These are phyloP conservation scores for Cheilinus undulatus DNA, from an alignment of 2,113 vertebrate species.

Conservation along the genomic window DNA sequence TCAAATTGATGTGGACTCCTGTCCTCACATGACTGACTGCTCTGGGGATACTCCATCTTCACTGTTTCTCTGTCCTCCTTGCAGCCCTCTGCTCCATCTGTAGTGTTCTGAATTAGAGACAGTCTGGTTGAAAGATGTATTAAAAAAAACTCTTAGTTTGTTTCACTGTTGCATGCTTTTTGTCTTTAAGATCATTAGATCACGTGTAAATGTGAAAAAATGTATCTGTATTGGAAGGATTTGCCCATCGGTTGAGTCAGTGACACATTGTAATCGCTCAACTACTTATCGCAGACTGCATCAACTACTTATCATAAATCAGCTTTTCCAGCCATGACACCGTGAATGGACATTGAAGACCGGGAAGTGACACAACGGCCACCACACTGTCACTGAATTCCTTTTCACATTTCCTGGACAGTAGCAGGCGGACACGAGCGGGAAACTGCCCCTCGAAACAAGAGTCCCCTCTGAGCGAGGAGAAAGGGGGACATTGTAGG, in stretches of 20 bases:
- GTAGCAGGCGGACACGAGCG: slow-evolving; percentile 35
- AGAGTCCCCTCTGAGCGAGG: slow-evolving; percentile 56
- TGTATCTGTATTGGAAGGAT: slow-evolving; percentile 7
- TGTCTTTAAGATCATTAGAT: no score
- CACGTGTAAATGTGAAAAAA: neutral
- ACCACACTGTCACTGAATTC: slow-evolving; percentile 29
- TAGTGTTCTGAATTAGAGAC: slow-evolving; percentile 37
- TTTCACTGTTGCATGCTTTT: neutral
- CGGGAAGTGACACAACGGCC: slow-evolving; percentile 66
- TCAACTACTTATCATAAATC: slow-evolving; percentile 32
- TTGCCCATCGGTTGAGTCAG: slow-evolving; percentile 15
- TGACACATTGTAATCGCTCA: slow-evolving; percentile 46
- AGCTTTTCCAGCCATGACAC: slow-evolving; percentile 33
- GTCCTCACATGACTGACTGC: slow-evolving; percentile 37
- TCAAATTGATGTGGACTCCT: neutral
- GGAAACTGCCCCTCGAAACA: slow-evolving; percentile 71
- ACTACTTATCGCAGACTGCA: neutral
- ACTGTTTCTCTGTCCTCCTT: slow-evolving; percentile 14
- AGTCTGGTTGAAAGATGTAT: slow-evolving; percentile 35
- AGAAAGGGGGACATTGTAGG: slow-evolving; percentile 78
- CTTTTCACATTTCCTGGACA: slow-evolving; percentile 76
- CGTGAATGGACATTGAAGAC: slow-evolving; percentile 30
- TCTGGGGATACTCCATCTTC: slow-evolving; percentile 21
- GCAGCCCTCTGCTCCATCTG: neutral
- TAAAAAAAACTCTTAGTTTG: slow-evolving; percentile 1